phyloP scores from a whole-genome alignment of 2,113 vertebrate species.

The Seriola aureovittata region DNA sequence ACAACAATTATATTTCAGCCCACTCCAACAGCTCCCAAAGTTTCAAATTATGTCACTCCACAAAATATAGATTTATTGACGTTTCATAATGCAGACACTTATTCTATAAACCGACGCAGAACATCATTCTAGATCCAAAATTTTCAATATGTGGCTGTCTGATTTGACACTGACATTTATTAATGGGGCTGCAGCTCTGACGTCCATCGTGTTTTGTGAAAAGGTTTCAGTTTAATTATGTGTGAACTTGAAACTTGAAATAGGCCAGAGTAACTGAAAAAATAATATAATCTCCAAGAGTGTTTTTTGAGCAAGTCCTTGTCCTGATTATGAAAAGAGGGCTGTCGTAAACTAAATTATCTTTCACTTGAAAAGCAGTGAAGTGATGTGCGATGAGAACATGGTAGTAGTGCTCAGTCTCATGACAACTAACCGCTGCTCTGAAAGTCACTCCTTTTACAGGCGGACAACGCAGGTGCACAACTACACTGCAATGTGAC shows the following conservation, averaged over 20 bases:
- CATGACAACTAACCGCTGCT: neutral
- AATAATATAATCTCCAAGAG: neutral
- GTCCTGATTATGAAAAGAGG: neutral
- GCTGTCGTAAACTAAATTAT: neutral
- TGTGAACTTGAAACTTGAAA: neutral
- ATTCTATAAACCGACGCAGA: neutral
- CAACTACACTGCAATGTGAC: neutral
- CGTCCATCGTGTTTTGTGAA: neutral
- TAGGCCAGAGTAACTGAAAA: neutral
- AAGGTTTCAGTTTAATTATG: neutral
- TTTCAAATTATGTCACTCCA: neutral
- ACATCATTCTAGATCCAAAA: neutral
- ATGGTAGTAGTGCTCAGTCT: neutral
- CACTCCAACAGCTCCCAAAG: neutral
- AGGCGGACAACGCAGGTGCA: neutral
- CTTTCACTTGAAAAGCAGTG: conserved; percentile 13
- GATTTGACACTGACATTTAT: conserved; percentile 15
- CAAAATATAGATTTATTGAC: conserved; percentile 6
- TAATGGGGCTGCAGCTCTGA: neutral
- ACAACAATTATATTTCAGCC: neutral
- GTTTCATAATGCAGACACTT: neutral
- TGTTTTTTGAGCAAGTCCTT: neutral
- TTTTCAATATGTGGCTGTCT: neutral
- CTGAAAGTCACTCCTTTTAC: neutral
- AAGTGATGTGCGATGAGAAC: neutral